These are phyloP conservation scores for Phymanthus crucifer DNA, from an alignment of 92 coral and sea anemone genomes.

Conservation along the genomic window DNA sequence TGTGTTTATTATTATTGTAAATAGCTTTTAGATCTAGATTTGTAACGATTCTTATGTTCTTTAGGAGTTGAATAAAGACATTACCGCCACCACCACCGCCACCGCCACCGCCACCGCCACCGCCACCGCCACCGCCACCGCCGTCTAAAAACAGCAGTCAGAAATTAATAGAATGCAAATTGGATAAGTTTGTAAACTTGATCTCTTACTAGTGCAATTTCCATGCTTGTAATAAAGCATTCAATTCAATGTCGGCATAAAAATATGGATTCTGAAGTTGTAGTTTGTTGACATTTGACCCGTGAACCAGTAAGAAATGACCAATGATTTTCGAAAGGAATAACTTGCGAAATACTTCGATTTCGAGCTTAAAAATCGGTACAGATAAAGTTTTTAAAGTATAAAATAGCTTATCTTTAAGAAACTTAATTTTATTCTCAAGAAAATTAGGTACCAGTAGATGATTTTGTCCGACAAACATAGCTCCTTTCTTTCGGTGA, in stretches of 20 bases:
- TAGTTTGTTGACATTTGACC: not conserved
- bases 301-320: not conserved
- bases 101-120: too few species aligned
- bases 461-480: too few species aligned
- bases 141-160: too few species aligned
- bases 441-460: not conserved
- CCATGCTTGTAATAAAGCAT: too few species aligned
- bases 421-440: not conserved
- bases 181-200: too few species aligned
- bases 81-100: too few species aligned
- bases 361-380: not conserved
- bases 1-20: not conserved
- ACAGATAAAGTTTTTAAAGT: not conserved
- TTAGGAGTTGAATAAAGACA: too few species aligned
- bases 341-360: not conserved
- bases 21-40: too few species aligned
- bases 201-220: too few species aligned
- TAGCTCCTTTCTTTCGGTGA: not conserved
- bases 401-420: conserved; percentile 1
- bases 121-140: too few species aligned
- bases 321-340: not conserved
- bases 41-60: too few species aligned
- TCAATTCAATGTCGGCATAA: not conserved
- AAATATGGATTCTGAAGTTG: not conserved
- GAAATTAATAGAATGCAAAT: too few species aligned